Evolutionary conservation across 2,113 vertebrate genomes (phyloP), one percentile per base, ranked within the genome.

Genomic region (Bolborhynchus lineola): DNA sequence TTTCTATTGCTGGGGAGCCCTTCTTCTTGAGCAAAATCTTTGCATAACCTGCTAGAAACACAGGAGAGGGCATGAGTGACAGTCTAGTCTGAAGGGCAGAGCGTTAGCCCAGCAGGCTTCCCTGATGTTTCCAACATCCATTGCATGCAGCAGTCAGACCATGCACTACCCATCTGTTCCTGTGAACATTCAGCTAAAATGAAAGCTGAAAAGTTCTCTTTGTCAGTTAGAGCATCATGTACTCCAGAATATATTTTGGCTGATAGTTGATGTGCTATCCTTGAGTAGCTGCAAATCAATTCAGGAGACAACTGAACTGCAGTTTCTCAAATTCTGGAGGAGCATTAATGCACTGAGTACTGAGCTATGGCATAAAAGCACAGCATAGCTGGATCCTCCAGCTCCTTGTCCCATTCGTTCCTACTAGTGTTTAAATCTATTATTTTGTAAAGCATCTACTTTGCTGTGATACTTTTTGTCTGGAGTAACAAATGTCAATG

Each of bases 121-220:
- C 18, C 28, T n/a, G 29, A 18, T 11, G 25, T 55, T 69, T 14
- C 16, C 62, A 44, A n/a, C 11, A 2, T 35, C 23, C 65, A 21
- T 41, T 70, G 41, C 26, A 3, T 1, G 1, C 37, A 49, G 0
- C n/a, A 35, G 2, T 13, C 21, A 3, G 15, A 13, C 64, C 0
- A 0, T 18, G 20, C 23, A 7, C 53, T 53, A 65, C 3, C 46
- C 49, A n/a, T 41, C 71, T 91, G 41, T 41, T 53, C 47, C 57
- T 0, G 0, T 4, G 41, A 70, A 8, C 41, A 26, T 79, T 52
- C 35, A 15, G 35, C 21, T n/a, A 47, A 44, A 42, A 13, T 1
- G 1, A 67, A 67, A 67, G 17, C 26, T 79, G 37, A 29, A 15
- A 62, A 78, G 10, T 41, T 49, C 14, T 60, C 41, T 50, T 69